Conservation (phyloP, 2,113 vertebrate genomes). For the rat (Rattus norvegicus) region GRCr8 NC_086019.1:152322501-152323000, state of each 20-base stretch:
- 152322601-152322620: neutral
- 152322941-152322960: neutral
- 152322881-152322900: neutral
- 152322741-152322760: neutral
- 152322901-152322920: neutral
- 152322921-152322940: neutral
- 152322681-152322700: neutral
- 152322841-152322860: neutral
- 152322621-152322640: neutral
- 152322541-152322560: neutral
- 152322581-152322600: neutral
- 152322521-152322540: neutral
- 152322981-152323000: neutral
- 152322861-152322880: neutral
- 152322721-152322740: neutral
- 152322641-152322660: neutral
- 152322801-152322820: neutral
- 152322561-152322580: neutral
- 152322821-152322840: neutral
- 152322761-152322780: slow-evolving; percentile 22
- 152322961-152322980: neutral
- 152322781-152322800: neutral
- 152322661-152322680: neutral
- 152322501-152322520: neutral
- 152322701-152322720: neutral